Conservation (phyloP, 1,140 invertebrate species). For the Macrobrachium rosenbergii region DNA sequence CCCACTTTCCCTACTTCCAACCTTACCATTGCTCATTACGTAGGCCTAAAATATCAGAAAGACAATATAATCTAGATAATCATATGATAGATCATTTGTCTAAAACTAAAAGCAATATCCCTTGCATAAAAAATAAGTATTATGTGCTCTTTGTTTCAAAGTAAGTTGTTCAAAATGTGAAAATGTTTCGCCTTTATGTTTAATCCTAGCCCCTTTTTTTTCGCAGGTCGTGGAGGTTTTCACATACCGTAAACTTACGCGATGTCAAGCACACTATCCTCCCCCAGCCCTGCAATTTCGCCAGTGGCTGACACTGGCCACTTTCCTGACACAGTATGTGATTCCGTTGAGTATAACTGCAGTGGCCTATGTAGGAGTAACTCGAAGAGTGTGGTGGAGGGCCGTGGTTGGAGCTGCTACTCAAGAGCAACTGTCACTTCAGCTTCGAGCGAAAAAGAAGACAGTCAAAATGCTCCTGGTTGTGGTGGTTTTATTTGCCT, state of each 20-base stretch:
- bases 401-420: slow-evolving; percentile 68
- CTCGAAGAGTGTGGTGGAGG: slow-evolving; percentile 70
- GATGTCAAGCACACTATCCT: slow-evolving; percentile 71
- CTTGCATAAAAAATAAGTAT: too few relatives aligned
- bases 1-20: too few relatives aligned
- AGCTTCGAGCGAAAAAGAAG: slow-evolving; percentile 69
- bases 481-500: slow-evolving; percentile 73
- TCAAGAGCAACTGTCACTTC: slow-evolving; percentile 67
- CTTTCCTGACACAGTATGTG: slow-evolving; percentile 73
- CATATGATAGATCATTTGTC: too few relatives aligned
- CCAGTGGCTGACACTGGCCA: slow-evolving; percentile 71
- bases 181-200: not conserved
- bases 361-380: slow-evolving; percentile 71
- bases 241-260: slow-evolving; percentile 67
- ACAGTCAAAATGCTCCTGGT: slow-evolving; percentile 74
- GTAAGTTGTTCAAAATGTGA: not conserved
- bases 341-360: slow-evolving; percentile 72
- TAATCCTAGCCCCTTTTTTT: slow-evolving; percentile 21
- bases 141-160: too few relatives aligned
- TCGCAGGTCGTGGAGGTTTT: slow-evolving; percentile 65
- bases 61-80: too few relatives aligned
- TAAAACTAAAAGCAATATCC: too few relatives aligned
- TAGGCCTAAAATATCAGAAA: too few relatives aligned
- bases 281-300: slow-evolving; percentile 68
- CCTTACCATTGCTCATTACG: too few relatives aligned